phyloP scores from a whole-genome alignment of 2,888 invertebrate species.

The Biston stratarius region DNA sequence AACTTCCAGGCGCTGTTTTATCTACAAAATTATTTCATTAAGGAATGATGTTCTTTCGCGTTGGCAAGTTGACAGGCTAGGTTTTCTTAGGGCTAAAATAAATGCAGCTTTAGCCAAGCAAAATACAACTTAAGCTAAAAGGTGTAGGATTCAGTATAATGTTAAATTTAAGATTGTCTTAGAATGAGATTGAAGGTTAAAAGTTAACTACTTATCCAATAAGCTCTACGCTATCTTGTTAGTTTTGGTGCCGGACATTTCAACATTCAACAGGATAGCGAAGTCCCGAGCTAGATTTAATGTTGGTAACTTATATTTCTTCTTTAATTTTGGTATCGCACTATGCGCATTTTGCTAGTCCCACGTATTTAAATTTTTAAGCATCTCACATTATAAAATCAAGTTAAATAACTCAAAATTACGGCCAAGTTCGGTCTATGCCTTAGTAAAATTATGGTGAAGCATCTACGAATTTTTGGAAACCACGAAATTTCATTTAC shows the following conservation, averaged over 20 bases:
- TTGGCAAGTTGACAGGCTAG: slow-evolving; percentile 40
- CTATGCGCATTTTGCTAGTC: too few species aligned
- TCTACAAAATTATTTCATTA: slow-evolving; percentile 42
- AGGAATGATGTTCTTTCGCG: slow-evolving; percentile 35
- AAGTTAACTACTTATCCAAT: slow-evolving; percentile 42
- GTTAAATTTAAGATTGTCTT: slow-evolving; percentile 16
- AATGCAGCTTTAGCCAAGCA: background rate
- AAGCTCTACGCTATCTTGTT: slow-evolving; percentile 34
- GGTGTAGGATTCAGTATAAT: background rate
- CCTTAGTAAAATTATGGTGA: too few species aligned
- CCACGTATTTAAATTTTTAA: too few species aligned
- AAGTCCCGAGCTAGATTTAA: too few species aligned
- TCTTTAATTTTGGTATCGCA: too few species aligned
- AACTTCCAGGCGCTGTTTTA: slow-evolving; percentile 29
- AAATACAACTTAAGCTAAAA: background rate
- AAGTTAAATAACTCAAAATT: too few species aligned
- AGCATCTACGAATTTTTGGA: too few species aligned
- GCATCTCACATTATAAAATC: too few species aligned
- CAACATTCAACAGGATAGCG: background rate
- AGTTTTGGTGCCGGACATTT: slow-evolving; percentile 27
- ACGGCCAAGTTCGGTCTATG: too few species aligned
- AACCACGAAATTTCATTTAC: too few species aligned
- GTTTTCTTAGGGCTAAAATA: slow-evolving; percentile 15
- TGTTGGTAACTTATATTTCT: too few species aligned
- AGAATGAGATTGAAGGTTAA: slow-evolving; percentile 38